phyloP scores from a whole-genome alignment of 2,888 invertebrate species.

The Lochmaea capreae region DNA sequence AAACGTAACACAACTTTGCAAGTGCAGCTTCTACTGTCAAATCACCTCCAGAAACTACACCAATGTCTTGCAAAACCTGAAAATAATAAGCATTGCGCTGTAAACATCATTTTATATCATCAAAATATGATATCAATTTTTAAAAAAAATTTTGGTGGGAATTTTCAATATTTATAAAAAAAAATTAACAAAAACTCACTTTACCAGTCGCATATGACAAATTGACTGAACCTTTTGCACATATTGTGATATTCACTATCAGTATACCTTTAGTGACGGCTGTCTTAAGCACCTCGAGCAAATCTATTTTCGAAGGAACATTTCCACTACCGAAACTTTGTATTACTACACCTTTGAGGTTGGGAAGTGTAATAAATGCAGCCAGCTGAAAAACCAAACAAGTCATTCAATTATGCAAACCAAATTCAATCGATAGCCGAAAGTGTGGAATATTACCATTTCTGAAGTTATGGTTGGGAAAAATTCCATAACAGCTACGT shows the following conservation, averaged over 20 bases:
- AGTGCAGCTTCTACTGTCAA: slow-evolving; percentile 96
- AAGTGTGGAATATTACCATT: slow-evolving; percentile 64
- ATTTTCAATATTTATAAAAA: too few relatives aligned
- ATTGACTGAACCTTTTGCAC: slow-evolving; percentile 83
- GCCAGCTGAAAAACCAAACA: slow-evolving; percentile 64
- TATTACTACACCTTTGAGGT: slow-evolving; percentile 80
- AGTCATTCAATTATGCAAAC: not conserved
- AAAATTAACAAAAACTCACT: slow-evolving; percentile 61
- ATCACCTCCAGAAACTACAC: slow-evolving; percentile 84
- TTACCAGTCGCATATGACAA: slow-evolving; percentile 86
- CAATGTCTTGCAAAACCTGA: slow-evolving; percentile 73
- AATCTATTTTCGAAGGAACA: slow-evolving; percentile 85
- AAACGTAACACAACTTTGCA: slow-evolving; percentile 89
- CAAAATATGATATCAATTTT: too few relatives aligned
- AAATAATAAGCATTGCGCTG: slow-evolving; percentile 19
- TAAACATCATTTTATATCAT: too few relatives aligned
- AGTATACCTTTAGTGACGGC: slow-evolving; percentile 85
- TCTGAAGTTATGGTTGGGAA: slow-evolving; percentile 91
- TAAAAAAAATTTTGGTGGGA: too few relatives aligned
- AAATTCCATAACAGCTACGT: slow-evolving; percentile 87
- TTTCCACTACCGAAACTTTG: slow-evolving; percentile 96
- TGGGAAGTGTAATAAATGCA: slow-evolving; percentile 79
- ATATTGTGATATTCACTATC: slow-evolving; percentile 93
- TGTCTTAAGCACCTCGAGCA: slow-evolving; percentile 76
- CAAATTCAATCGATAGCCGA: too few relatives aligned